Percentiles rank a stretch among this genome's conserved stretches.
Conservation (phyloP, 2,797 vertebrate genomes). For the Leucoraja ocellata region DNA sequence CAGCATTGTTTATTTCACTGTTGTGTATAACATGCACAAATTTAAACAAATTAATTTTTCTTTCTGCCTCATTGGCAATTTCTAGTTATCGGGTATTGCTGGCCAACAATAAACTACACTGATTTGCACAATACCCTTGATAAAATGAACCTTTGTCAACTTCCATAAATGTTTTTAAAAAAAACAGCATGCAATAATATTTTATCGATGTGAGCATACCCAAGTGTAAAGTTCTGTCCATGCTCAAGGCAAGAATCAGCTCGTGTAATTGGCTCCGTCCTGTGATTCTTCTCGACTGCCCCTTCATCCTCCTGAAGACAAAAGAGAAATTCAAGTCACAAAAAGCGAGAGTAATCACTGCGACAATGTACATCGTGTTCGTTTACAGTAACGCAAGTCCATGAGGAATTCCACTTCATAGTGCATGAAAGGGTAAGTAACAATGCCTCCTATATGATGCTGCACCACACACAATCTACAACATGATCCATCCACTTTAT, state of each 20-base stretch:
- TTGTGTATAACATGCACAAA: neutral
- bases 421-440: neutral
- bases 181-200: neutral
- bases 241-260: conserved; percentile 79
- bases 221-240: conserved; percentile 65
- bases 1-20: neutral
- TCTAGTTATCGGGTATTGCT: neutral
- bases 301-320: conserved; percentile 66
- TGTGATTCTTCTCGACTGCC: conserved; percentile 65
- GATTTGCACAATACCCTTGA: neutral
- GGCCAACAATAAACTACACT: neutral
- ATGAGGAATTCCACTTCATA: neutral
- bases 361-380: neutral
- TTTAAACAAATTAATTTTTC: neutral
- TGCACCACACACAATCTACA: neutral
- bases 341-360: neutral
- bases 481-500: neutral
- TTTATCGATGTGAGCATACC: conserved; percentile 66
- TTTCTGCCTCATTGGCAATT: neutral
- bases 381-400: neutral
- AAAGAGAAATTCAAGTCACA: conserved; percentile 34
- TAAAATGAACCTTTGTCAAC: neutral
- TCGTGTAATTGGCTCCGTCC: conserved; percentile 84
- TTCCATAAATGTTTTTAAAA: neutral
- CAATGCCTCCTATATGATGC: neutral